phyloP scores from a whole-genome alignment of 2,113 vertebrate genomes.

The Myotis yumanensis region DNA sequence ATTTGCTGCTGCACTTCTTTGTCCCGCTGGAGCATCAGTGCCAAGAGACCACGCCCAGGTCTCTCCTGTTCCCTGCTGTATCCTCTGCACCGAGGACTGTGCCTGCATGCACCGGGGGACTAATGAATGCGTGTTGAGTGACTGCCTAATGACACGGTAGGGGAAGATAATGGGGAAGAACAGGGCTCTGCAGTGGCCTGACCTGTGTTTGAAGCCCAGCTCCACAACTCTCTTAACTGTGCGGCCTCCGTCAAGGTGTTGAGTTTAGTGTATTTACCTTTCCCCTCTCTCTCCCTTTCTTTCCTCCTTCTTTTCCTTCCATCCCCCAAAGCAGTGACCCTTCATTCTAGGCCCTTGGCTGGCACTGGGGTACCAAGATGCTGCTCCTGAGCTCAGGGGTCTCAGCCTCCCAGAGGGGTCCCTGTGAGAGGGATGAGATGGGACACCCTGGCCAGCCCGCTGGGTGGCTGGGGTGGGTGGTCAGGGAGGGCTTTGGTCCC shows the following conservation, averaged over 20 bases:
- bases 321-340: not conserved
- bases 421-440: not conserved
- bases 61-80: not conserved
- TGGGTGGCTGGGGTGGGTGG: not conserved
- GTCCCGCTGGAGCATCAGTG: not conserved
- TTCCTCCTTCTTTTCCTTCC: not conserved
- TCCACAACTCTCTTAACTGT: not conserved
- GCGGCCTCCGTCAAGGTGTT: not conserved
- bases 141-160: not conserved
- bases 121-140: not conserved
- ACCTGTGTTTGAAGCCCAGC: not conserved
- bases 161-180: not conserved
- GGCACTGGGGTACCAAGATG: not conserved
- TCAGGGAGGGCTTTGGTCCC: not conserved
- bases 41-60: not conserved
- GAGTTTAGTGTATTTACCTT: not conserved
- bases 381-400: not conserved
- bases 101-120: not conserved
- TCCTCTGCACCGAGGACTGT: not conserved
- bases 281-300: not conserved
- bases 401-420: not conserved
- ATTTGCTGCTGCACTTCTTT: not conserved
- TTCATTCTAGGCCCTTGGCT: not conserved
- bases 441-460: not conserved
- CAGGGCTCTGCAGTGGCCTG: not conserved